Evolutionary conservation across 2,113 vertebrate genomes (phyloP).

Genomic region (Heterochromis multidens): DNA sequence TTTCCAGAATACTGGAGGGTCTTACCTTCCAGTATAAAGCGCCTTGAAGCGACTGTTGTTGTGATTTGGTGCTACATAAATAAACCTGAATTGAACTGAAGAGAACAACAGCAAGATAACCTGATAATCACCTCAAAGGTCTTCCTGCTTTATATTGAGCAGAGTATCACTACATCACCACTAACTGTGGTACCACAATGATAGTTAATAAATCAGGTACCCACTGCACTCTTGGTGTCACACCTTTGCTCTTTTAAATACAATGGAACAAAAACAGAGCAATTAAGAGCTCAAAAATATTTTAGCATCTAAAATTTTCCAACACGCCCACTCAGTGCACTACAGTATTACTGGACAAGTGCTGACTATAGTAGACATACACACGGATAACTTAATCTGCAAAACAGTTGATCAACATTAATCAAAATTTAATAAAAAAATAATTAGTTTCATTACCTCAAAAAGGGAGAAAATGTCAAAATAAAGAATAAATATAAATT

Average conservation of each 20-base stretch:
- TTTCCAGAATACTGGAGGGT: background rate
- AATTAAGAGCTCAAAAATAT: background rate
- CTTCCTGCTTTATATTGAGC: background rate
- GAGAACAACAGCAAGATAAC: background rate
- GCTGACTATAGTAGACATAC: background rate
- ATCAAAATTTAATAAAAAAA: background rate
- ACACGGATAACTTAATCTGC: background rate
- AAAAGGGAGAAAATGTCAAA: background rate
- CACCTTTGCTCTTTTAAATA: background rate
- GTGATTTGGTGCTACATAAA: background rate
- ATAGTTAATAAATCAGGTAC: background rate
- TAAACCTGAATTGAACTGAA: background rate
- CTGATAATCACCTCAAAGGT: background rate
- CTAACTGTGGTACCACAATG: background rate
- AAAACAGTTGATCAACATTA: background rate
- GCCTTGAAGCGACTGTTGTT: background rate
- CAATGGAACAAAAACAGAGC: background rate
- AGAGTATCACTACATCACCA: too few species aligned
- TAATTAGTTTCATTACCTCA: background rate
- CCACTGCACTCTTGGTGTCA: background rate
- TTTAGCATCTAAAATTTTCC: background rate
- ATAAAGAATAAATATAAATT: too few species aligned
- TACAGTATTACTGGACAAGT: background rate
- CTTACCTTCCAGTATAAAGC: background rate
- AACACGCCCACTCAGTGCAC: background rate